Evolutionary conservation across 1,140 invertebrate species (phyloP).

Genomic region (Adoxophyes honmai): DNA sequence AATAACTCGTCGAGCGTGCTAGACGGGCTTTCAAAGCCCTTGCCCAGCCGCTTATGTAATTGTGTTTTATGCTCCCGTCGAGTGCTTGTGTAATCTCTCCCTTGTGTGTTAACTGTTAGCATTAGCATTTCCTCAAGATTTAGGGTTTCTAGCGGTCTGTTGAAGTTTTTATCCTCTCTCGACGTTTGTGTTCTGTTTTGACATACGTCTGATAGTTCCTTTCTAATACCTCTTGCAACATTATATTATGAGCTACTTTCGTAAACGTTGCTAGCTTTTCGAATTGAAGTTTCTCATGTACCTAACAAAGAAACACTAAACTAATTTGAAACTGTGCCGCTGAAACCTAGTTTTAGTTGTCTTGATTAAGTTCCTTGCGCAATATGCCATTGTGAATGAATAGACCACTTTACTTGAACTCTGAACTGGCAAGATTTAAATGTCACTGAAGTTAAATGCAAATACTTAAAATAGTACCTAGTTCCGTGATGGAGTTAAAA

Average conservation of each 20-base stretch:
- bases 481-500: too few species aligned
- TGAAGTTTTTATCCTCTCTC: conserved; percentile 3
- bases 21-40: conserved; percentile 33
- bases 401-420: not conserved
- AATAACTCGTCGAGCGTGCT: conserved; percentile 30
- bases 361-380: not conserved
- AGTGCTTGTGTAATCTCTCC: conserved; percentile 35
- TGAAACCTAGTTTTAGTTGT: not conserved
- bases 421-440: not conserved
- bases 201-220: not conserved
- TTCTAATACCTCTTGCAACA: too few species aligned
- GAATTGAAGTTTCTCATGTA: not conserved
- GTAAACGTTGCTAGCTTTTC: not conserved
- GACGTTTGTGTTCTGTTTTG: too few species aligned
- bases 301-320: too few species aligned
- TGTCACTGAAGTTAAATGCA: not conserved
- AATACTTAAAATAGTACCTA: not conserved
- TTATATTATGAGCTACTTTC: not conserved
- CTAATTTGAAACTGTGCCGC: not conserved
- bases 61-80: conserved; percentile 36
- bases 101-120: conserved; percentile 25
- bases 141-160: not conserved
- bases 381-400: conserved; percentile 6
- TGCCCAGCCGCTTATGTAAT: conserved; percentile 37
- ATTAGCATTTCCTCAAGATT: conserved; percentile 23